Conservation (phyloP, 2,888 invertebrate species). For the Corbicula japonica region DNA sequence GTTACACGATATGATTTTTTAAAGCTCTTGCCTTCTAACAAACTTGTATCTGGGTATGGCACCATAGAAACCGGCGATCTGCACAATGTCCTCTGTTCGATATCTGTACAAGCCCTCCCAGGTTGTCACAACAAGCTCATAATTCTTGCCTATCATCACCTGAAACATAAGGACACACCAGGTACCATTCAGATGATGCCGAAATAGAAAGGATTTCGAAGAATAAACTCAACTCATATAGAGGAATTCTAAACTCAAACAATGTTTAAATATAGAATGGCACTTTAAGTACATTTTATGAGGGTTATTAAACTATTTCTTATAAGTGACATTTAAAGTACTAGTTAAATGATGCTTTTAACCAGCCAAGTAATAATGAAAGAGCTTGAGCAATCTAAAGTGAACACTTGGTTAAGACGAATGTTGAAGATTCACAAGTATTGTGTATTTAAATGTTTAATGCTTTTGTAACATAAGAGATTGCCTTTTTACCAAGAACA, state of each 20-base stretch:
- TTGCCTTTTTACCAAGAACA: too few relatives aligned
- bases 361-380: too few relatives aligned
- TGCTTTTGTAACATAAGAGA: too few relatives aligned
- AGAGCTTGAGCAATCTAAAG: too few relatives aligned
- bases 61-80: conserved; percentile 58
- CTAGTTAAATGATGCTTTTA: too few relatives aligned
- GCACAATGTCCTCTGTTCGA: conserved; percentile 63
- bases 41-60: conserved; percentile 63
- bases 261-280: neutral
- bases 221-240: neutral
- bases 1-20: neutral
- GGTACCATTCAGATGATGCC: too few relatives aligned
- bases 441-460: too few relatives aligned
- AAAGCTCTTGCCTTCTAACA: conserved; percentile 47
- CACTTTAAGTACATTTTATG: neutral
- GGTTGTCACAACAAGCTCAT: conserved; percentile 69
- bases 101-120: conserved; percentile 68
- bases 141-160: conserved; percentile 52
- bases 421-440: too few relatives aligned
- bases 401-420: too few relatives aligned
- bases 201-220: too few relatives aligned
- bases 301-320: too few relatives aligned
- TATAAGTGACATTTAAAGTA: too few relatives aligned
- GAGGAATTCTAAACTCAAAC: neutral
- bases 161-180: conserved; percentile 16